These are phyloP conservation scores for Murina feae DNA, from an alignment of 2,113 vertebrate species.

Conservation along the genomic window DNA sequence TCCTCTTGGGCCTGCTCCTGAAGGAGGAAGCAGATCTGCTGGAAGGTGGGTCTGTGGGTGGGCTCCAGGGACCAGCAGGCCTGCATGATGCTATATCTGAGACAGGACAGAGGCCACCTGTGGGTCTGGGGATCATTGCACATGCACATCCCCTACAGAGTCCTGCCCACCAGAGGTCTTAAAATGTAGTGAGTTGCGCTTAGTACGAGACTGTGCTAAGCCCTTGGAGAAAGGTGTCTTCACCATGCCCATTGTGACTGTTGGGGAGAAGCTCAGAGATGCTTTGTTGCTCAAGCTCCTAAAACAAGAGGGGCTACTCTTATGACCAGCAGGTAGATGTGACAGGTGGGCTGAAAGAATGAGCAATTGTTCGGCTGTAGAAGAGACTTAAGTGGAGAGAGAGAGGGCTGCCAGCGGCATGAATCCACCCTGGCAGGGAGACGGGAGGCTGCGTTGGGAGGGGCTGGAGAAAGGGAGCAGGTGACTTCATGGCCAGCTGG, in stretches of 20 bases:
- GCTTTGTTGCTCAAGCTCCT: not conserved
- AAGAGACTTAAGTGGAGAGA: not conserved
- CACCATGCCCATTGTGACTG: not conserved
- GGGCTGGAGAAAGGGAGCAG: not conserved
- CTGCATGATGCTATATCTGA: constrained; percentile 93
- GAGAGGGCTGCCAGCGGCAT: not conserved
- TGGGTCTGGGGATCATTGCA: rapidly evolving
- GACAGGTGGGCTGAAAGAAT: not conserved
- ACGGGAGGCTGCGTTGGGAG: not conserved
- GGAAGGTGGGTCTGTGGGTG: constrained; percentile 89
- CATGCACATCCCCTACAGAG: rapidly evolving
- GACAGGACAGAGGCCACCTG: not conserved
- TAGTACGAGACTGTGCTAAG: not conserved
- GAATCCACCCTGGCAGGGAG: not conserved
- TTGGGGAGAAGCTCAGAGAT: not conserved
- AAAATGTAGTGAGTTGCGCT: not conserved
- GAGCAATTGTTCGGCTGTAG: not conserved
- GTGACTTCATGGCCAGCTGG: not conserved
- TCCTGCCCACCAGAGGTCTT: not conserved
- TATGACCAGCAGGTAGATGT: not conserved
- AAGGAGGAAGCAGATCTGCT: constrained; percentile 89
- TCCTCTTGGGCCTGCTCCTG: constrained; percentile 80
- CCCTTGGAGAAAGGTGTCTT: not conserved
- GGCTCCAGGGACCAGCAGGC: constrained; percentile 95
- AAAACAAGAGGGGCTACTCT: not conserved